Base-by-base conservation (phyloP, 1,140 invertebrate species). In the Cydia pomonella region DNA sequence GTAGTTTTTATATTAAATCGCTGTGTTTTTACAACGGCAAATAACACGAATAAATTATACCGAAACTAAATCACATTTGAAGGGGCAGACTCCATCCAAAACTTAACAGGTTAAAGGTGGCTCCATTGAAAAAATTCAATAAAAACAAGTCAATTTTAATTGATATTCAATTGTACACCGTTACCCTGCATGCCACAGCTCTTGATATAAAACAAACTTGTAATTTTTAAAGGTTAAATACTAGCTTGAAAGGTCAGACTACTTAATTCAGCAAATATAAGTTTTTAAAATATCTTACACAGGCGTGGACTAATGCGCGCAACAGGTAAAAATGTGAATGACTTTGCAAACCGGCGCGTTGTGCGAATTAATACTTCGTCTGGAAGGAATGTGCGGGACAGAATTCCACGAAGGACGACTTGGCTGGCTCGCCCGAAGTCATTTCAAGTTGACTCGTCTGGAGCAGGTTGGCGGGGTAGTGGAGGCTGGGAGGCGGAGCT, bases 371-470 rank as follows among this genome's bases (percentile, higher is more conserved):
- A 12, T 23, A 10, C 6, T 23, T n/a, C 21, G 53, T 59, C 63
- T 33, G 64, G 27, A 16, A 38, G 71, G 41, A 81, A 84, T 77
- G 75, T 83, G 81, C 76, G 76, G 72, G 79, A 74, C 64, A 89
- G 87, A 84, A 91, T 92, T 92, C 90, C 86, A 84, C 82, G 90
- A 92, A 92, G 89, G 90, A 86, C 83, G 82, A 82, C 79, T 81
- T 85, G 84, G 33, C 25, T 50, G 44, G 41, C 41, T 21, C 69
- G n/a, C 18, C 41, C 71, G 71, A 77, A 79, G 85, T 87, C 82
- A 84, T 79, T 84, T 89, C 84, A 88, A 87, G 73, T 69, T 64
- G 25, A 33, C 84, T 87, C 78, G 53, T 76, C 75, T 82, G 77
- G 82, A 87, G 80, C 82, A 82, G 79, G 80, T 85, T 69, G 71